Evolutionary conservation across 2,888 invertebrate species (phyloP).

Genomic region (Sthenelais limicola): DNA sequence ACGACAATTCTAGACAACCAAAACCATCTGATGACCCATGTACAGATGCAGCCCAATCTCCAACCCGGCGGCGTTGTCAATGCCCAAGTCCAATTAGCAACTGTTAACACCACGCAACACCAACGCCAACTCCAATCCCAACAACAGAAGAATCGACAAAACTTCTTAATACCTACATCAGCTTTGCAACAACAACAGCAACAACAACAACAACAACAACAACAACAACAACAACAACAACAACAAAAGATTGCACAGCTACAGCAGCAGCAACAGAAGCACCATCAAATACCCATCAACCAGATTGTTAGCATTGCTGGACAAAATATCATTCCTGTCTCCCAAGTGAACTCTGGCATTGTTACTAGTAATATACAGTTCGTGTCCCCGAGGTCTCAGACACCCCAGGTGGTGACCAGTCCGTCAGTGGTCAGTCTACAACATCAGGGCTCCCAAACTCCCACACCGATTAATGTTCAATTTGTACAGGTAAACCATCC

Average conservation of each 20-base stretch:
- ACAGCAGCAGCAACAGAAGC: conserved; percentile 2
- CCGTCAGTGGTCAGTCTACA: not conserved
- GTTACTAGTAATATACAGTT: conserved; percentile 4
- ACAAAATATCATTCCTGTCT: too few relatives aligned
- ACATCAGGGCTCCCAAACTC: not conserved
- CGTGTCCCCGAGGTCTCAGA: not conserved
- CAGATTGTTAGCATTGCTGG: too few relatives aligned
- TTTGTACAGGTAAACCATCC: conserved; percentile 9
- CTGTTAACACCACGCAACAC: too few relatives aligned
- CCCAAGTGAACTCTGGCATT: not conserved
- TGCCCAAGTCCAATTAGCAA: too few relatives aligned
- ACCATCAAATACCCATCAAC: not conserved
- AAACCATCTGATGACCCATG: too few relatives aligned
- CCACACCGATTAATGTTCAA: conserved; percentile 14
- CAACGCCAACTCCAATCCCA: too few relatives aligned
- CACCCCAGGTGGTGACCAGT: not conserved
- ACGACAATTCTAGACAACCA: too few relatives aligned
- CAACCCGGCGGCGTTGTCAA: too few relatives aligned
- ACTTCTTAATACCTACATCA: too few relatives aligned
- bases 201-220: conserved; percentile 14
- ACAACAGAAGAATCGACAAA: too few relatives aligned
- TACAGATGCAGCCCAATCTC: too few relatives aligned
- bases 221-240: conserved; percentile 7
- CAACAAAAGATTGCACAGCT: not conserved
- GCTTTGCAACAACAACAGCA: not conserved